Base-by-base conservation (phyloP, 2,888 invertebrate species). In the Drosophila mettleri region DNA sequence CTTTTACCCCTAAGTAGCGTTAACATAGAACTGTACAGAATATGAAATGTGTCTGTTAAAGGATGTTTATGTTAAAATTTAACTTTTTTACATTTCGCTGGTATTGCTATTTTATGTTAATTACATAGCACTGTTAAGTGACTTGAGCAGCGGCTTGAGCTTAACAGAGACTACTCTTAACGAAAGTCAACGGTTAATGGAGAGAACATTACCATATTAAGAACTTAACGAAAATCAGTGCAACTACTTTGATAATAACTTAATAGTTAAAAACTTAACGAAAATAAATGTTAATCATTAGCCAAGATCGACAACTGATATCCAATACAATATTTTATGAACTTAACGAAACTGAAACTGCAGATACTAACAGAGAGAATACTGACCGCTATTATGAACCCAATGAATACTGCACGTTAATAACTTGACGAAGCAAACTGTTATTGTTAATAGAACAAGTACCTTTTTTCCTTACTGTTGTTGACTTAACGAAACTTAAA, bases 91-190 rank as follows among this genome's bases (percentile, higher is more conserved):
- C 8, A 27, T 51, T 16, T 24, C 16, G 2, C 5, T 31, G 10
- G n/a, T n/a, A 22, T 31, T 54, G 7, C 0, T 27, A 10, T 7
- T n/a, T 2, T 20, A 31, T 36, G 18, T 9, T n/a, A 20, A 52
- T 54, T 41, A 16, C 29, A 53, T 41, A 1, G 3, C 14, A n/a
- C n/a, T 29, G 53, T 53, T 31, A 53, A 52, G 12, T 6, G 16
- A 3, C 24, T 27, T 14, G 14, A 22, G 3, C 18, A 39, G 14
- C 14, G 2, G 4, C 9, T 3, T 2, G 3, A 39, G 2, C 6
- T 22, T 24, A n/a, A 22, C 6, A 24, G n/a, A 41, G 22, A 4
- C 3, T 8, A 38, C 18, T 9, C 18, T 18, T 38, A 39, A 39
- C 38, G 38, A 39, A 31, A 29, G 29, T 29, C 7, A 8, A 29